Evolutionary conservation across 2,113 vertebrate genomes (phyloP), one percentile per base, ranked within the genome.

Genomic region (Sclerurus mexicanus): DNA sequence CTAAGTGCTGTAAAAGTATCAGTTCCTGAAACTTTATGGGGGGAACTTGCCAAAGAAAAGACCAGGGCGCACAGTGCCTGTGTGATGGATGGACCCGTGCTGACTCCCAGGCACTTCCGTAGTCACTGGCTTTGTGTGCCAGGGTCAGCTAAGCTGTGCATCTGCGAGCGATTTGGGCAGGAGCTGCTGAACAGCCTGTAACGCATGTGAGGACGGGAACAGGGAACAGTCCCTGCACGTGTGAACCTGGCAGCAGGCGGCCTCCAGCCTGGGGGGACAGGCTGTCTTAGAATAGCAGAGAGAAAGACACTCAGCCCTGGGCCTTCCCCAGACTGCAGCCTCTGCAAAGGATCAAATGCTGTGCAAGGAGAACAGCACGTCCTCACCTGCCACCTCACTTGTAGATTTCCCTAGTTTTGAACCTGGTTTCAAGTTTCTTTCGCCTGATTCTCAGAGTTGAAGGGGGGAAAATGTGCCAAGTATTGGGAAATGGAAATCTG

Each of bases 401-500:
- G 55, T 16, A 52, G 33, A 53, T 82, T 64, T 75, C 47, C 22
- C 14, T 6, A 0, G 12, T 17, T 74, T 64, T 24, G 8, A 8
- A 47, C 12, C 39, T 71, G 66, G 69, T 85, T 87, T 96, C 16
- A 9, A 42, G 84, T 87, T 85, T 75, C 63, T 90, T 77, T 81
- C 30, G 19, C 47, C 35, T 33, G 47, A 35, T 71, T 89, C 69
- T 85, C 58, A 9, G 33, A 85, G 37, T 0, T 74, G 50, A 17
- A 1, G 19, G 23, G 2, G 15, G 28, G 27, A 2, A 85, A 79
- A 89, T 7, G 19, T 64, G 28, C n/a, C 37, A 35, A 50, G 37
- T 8, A 4, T 49, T 31, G 44, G 58, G 27, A 75, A 62, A 3
- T 21, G 42, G 56, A 69, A 87, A 75, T 68, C 28, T 73, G 68